Evolutionary conservation across 1,140 invertebrate species (phyloP).

Genomic region (Ceratina japonica): DNA sequence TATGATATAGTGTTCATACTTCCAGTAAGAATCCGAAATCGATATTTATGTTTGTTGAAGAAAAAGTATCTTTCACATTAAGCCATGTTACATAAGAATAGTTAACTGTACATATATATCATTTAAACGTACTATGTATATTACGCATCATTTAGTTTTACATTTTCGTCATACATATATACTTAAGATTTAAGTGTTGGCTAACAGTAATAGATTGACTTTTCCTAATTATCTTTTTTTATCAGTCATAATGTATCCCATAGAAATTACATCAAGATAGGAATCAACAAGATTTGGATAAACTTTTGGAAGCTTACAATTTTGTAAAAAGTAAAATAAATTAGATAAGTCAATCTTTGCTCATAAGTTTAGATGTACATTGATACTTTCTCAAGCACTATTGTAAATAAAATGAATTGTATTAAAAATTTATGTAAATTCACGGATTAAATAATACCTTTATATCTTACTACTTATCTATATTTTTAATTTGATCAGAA

Average conservation of each 20-base stretch:
- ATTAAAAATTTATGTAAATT: conserved; percentile 22
- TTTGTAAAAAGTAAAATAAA: neutral
- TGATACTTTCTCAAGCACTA: conserved; percentile 13
- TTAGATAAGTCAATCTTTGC: conserved; percentile 22
- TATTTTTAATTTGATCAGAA: too few relatives aligned
- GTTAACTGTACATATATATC: conserved; percentile 31
- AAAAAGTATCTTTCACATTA: conserved; percentile 27
- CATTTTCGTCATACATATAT: conserved; percentile 1
- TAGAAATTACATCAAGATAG: conserved; percentile 6
- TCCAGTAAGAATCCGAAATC: conserved; percentile 28
- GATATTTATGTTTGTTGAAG: conserved; percentile 44
- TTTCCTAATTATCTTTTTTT: conserved; percentile 1
- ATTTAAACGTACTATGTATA: conserved; percentile 21
- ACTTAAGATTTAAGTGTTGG: conserved; percentile 6
- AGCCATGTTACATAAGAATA: conserved; percentile 3
- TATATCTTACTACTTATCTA: too few relatives aligned
- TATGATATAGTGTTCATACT: conserved; percentile 45
- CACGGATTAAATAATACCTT: neutral
- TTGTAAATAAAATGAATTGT: conserved; percentile 37
- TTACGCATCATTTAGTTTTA: conserved; percentile 39
- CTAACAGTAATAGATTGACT: conserved; percentile 9
- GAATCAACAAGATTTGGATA: neutral
- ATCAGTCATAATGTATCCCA: neutral
- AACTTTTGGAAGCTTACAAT: neutral
- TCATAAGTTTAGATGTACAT: conserved; percentile 20